Evolutionary conservation across 2,113 vertebrate species (phyloP), one percentile per base, ranked within the genome.

Genomic region (Muntiacus reevesi): DNA sequence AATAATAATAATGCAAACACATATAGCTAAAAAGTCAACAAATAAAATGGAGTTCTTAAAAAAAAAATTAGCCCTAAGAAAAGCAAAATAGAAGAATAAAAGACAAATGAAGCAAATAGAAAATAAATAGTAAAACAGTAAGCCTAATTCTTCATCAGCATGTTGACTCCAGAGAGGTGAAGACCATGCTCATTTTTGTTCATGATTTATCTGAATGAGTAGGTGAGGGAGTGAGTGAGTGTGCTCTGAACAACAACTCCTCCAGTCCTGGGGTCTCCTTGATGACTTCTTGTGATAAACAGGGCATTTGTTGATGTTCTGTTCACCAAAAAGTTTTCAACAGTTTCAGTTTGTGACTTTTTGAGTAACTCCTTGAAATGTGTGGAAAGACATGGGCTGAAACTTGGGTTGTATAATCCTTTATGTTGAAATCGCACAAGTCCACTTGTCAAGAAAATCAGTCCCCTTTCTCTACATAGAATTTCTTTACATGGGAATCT

Each of bases 341-440:
- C 62, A 90, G 45, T 91, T 57, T 27, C 17, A 1, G 23, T 36
- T 87, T 81, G 50, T 90, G 60, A 45, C 30, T 57, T 33, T 92
- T 74, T 91, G 89, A 7, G 6, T 45, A 85, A 92, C 21, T 94
- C 57, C 21, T 89, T 64, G 36, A 84, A 89, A 85, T 82, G 54
- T 79, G 17, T 85, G 28, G 52, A 97, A 96, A 92, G 82, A 88
- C 45, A 23, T 3, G 27, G 28, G 21, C 52, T 59, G 45, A 91
- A 96, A 84, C 33, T 71, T 88, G 92, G 88, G 21, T 10, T 84
- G 25, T 30, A 82, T 92, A 27, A 89, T 89, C 74, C 45, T 92
- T 92, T 50, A 89, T 87, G 45, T 94, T 74, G 81, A 91, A 95
- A 96, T 89, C 79, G 12, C 40, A 81, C 59, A 86, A 62, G 95